A percentile compares a stretch with the other conserved stretches of the same genome.
phyloP scores from a whole-genome alignment of 2,888 invertebrate genomes.

The Exocentrus adspersus region DNA sequence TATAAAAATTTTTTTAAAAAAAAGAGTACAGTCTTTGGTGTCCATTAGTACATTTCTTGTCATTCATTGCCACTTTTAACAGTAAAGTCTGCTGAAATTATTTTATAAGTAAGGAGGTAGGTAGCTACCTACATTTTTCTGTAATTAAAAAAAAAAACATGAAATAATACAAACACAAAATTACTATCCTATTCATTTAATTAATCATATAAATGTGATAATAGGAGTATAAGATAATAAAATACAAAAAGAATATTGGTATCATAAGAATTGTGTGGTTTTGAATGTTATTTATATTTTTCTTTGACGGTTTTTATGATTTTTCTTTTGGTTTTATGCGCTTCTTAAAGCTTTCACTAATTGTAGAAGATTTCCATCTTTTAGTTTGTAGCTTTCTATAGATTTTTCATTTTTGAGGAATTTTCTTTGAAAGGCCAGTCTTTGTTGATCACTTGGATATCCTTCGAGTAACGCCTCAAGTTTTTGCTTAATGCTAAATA shows the following conservation, averaged over 20 bases:
- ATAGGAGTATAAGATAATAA: conserved; percentile 10
- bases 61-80: too few relatives aligned
- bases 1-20: too few relatives aligned
- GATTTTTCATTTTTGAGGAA: conserved; percentile 43
- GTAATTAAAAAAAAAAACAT: too few relatives aligned
- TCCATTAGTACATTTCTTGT: too few relatives aligned
- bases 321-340: conserved; percentile 17
- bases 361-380: conserved; percentile 40
- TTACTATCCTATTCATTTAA: neutral
- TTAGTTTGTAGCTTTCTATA: conserved; percentile 43
- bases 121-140: too few relatives aligned
- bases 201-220: neutral
- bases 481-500: conserved; percentile 38
- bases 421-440: conserved; percentile 40
- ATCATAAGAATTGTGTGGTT: too few relatives aligned
- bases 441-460: conserved; percentile 40
- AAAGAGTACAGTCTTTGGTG: too few relatives aligned
- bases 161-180: neutral
- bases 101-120: too few relatives aligned
- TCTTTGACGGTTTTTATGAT: neutral
- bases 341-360: conserved; percentile 46
- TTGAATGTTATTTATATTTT: neutral
- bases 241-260: neutral
- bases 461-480: conserved; percentile 38
- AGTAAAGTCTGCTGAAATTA: too few relatives aligned